These are phyloP conservation scores for Agrotis clavis DNA, from an alignment of 2,888 invertebrate genomes.

Conservation along the genomic window DNA sequence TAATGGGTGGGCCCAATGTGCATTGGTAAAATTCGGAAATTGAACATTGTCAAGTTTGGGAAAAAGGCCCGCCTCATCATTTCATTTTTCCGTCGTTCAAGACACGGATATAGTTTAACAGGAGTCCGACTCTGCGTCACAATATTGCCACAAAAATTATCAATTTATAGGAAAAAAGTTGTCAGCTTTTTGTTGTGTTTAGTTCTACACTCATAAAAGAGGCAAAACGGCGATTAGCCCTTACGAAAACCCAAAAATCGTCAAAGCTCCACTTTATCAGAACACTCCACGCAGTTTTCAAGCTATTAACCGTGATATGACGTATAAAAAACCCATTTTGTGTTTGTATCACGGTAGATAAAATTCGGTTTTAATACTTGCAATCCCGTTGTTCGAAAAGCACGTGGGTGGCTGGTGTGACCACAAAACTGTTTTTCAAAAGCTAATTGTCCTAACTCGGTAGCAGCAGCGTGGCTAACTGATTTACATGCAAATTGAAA, in stretches of 20 bases:
- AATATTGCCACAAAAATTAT: slow-evolving; percentile 12
- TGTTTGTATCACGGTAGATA: slow-evolving; percentile 47
- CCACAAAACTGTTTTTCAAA: slow-evolving; percentile 56
- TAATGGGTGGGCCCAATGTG: no score
- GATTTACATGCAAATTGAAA: slow-evolving; percentile 80
- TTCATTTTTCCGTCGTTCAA: not conserved
- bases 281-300: slow-evolving; percentile 37
- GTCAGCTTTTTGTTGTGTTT: slow-evolving; percentile 11
- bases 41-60: no score
- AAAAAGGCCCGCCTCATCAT: not conserved
- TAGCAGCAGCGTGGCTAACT: slow-evolving; percentile 44
- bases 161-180: slow-evolving; percentile 23
- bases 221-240: not conserved
- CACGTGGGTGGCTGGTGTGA: slow-evolving; percentile 22
- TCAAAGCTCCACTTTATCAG: slow-evolving; percentile 7
- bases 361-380: slow-evolving; percentile 36
- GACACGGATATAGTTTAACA: not conserved
- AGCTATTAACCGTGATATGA: slow-evolving; percentile 47
- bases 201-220: slow-evolving; percentile 4
- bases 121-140: not conserved
- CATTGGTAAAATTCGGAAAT: no score
- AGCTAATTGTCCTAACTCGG: slow-evolving; percentile 62
- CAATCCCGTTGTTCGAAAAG: slow-evolving; percentile 32
- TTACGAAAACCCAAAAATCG: not conserved
- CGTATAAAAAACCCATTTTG: slow-evolving; percentile 44